Conservation (phyloP, 2,888 invertebrate species). For the Lasioglossum vierecki region DNA sequence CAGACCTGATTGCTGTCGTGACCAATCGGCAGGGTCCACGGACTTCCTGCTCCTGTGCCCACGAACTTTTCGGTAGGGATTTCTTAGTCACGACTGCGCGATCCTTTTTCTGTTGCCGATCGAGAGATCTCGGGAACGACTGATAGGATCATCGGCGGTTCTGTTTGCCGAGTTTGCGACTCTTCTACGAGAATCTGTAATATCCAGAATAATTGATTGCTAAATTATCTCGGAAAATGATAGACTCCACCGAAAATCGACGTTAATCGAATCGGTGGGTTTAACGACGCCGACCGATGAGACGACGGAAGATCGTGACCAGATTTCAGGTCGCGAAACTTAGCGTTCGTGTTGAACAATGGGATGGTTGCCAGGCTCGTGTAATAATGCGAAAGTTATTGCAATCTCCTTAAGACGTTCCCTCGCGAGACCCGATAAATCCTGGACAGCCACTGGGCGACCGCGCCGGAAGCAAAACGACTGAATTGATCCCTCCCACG, state of each 20-base stretch:
- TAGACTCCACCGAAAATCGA: no score
- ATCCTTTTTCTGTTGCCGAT: not conserved
- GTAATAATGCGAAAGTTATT: slow-evolving; percentile 68
- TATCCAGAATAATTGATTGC: no score
- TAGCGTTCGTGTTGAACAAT: slow-evolving; percentile 50
- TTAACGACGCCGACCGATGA: not conserved
- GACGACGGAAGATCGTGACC: not conserved
- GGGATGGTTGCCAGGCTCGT: slow-evolving; percentile 61
- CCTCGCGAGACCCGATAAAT: slow-evolving; percentile 58
- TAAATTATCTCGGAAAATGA: no score
- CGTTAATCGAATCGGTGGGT: not conserved
- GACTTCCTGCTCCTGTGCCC: slow-evolving; percentile 62
- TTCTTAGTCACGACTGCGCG: not conserved
- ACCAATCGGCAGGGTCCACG: slow-evolving; percentile 61
- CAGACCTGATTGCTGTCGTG: slow-evolving; percentile 70
- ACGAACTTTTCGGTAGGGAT: slow-evolving; percentile 29
- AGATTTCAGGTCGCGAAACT: slow-evolving; percentile 11
- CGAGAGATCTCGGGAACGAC: not conserved
- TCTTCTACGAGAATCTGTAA: not conserved
- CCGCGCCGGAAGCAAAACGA: slow-evolving; percentile 47
- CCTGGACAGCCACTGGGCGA: slow-evolving; percentile 56
- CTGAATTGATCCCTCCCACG: slow-evolving; percentile 53
- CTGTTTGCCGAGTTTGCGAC: not conserved
- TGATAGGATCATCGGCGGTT: not conserved
- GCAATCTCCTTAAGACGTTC: slow-evolving; percentile 62